Base-by-base conservation (phyloP, 92 coral and sea anemone genomes). In the Porites cylindrica region DNA sequence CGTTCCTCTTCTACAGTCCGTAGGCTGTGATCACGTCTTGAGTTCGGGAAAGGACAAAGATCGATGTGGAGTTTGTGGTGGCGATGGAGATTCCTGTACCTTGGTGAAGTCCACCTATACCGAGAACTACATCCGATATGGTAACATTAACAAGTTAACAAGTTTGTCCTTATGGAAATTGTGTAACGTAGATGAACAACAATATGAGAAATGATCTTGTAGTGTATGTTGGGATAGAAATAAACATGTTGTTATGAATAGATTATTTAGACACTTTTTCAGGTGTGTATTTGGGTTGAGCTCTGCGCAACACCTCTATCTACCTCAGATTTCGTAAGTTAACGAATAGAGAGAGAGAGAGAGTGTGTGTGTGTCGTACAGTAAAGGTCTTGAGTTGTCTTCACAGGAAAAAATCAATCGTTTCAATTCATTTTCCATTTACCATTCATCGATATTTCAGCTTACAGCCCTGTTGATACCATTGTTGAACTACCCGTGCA, bases 1-100 rank as follows among this genome's bases (percentile, higher is more conserved):
- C 10, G n/a, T 20, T 18, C 32, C 12, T 79, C 7, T 17, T 47
- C 74, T 74, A 19, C 38, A 85, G 89, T n/a, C 29, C 1, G 89
- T 85, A 13, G 84, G 89, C 7, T 85, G 89, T 26, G 89, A 85
- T 78, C 75, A 77, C 12, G 53, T 53, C 10, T 77, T 85, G 10
- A n/a, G 70, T 11, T 85, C 89, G 24, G 71, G 61, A 66, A 85
- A 67, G 32, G 6, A 29, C 9, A 77, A 58, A 26, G 89, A 85
- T 7, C 72, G 89, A 68, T 85, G 89, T 26, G 89, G 89, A 14
- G 51, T 85, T 77, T 85, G 89, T 32, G 60, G 70, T 54, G 89
- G 89, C 3, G 67, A 76, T 26, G 89, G 89, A 67, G 83, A 85
- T 0, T 60, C 70, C 7, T 85, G 89, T 68, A 43, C 61, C 0